Conservation (phyloP, 2,113 vertebrate species). For the Phoenicopterus ruber region DNA sequence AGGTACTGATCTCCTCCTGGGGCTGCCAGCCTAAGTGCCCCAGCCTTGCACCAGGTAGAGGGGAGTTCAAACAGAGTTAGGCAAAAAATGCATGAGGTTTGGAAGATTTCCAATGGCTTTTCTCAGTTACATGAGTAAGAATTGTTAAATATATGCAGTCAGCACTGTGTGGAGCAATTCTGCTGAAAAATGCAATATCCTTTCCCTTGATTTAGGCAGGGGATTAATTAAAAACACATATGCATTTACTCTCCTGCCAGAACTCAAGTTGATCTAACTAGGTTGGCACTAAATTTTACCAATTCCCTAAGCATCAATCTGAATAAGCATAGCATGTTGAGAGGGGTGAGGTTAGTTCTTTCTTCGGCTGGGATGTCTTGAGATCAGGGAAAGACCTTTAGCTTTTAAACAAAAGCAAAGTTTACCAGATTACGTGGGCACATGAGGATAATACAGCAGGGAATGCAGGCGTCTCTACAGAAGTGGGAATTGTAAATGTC, state of each 20-base stretch:
- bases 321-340: not conserved
- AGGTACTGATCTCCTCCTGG: not conserved
- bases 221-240: slow-evolving; percentile 58
- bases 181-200: slow-evolving; percentile 55
- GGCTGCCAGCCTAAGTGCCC: not conserved
- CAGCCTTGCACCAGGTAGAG: not conserved
- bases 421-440: not conserved
- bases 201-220: slow-evolving; percentile 7
- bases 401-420: slow-evolving; percentile 1
- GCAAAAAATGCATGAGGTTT: not conserved
- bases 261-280: not conserved
- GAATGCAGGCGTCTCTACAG: not conserved
- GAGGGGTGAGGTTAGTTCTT: not conserved
- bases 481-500: slow-evolving; percentile 22
- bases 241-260: not conserved
- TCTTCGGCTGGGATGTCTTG: not conserved
- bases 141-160: slow-evolving; percentile 27
- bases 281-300: not conserved
- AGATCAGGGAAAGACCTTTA: not conserved
- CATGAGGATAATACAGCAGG: not conserved
- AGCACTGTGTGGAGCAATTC: slow-evolving; percentile 11
- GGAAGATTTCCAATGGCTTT: not conserved
- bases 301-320: not conserved
- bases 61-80: not conserved
- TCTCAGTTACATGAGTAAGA: not conserved